phyloP scores from a whole-genome alignment of 2,797 vertebrate genomes.

The Sternotherus odoratus region DNA sequence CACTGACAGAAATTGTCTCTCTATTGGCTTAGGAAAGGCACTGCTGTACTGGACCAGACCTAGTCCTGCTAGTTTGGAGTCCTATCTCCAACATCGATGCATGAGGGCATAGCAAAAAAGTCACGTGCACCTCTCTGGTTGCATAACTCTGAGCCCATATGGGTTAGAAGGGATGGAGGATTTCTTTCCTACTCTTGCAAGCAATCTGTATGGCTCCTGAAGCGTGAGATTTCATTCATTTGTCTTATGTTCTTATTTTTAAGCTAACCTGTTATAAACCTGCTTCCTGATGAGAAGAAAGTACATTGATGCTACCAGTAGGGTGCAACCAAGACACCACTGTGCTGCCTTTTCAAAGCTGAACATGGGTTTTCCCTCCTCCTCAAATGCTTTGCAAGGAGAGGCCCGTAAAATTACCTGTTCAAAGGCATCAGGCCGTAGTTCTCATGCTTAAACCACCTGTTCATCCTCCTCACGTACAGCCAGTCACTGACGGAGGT shows the following conservation, averaged over 20 bases:
- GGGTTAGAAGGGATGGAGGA: background rate
- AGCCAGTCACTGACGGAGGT: conserved; percentile 79
- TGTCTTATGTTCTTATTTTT: background rate
- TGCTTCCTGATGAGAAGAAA: background rate
- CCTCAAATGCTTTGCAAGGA: background rate
- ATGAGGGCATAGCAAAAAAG: background rate
- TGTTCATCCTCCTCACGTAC: conserved; percentile 80
- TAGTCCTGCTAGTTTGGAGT: background rate
- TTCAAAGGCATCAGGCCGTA: conserved; percentile 86
- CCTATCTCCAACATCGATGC: background rate
- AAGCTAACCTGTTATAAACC: background rate
- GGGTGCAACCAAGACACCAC: background rate
- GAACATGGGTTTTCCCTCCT: background rate
- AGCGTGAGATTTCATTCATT: background rate
- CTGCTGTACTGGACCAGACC: background rate
- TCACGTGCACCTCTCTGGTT: background rate
- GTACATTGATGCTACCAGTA: background rate
- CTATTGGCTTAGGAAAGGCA: background rate
- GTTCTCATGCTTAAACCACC: conserved; percentile 84
- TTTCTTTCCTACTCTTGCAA: background rate
- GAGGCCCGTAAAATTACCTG: conserved; percentile 67
- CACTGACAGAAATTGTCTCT: no score
- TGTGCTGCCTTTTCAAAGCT: background rate
- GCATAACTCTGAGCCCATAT: background rate
- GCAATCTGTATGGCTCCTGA: background rate